Evolutionary conservation across 1,140 invertebrate species (phyloP).

Genomic region (Macrotrachela quadricornifera): DNA sequence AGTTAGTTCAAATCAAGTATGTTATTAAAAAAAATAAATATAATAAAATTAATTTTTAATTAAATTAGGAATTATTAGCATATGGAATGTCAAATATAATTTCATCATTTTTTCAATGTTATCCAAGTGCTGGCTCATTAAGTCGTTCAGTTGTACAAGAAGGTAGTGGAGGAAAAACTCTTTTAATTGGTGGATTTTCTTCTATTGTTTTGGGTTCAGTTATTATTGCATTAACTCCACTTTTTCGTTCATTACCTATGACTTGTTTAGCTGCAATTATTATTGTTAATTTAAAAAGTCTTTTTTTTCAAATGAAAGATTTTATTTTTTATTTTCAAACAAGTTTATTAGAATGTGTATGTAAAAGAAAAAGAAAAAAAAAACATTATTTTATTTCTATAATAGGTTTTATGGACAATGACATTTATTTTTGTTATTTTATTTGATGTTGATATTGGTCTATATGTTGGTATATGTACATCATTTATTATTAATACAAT

Average conservation of each 20-base stretch:
- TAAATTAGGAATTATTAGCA: slow-evolving; percentile 15
- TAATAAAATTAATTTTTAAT: too few relatives aligned
- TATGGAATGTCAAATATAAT: slow-evolving; percentile 14
- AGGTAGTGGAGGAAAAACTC: slow-evolving; percentile 15
- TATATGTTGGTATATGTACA: slow-evolving; percentile 1
- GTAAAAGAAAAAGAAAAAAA: too few relatives aligned
- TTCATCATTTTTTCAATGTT: slow-evolving; percentile 15
- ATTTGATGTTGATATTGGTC: slow-evolving; percentile 8
- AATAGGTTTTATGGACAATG: not conserved
- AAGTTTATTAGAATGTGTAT: too few relatives aligned
- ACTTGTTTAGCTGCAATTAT: slow-evolving; percentile 22
- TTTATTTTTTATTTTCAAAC: too few relatives aligned
- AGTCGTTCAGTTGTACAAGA: slow-evolving; percentile 15
- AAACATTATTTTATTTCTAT: too few relatives aligned
- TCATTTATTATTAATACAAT: too few relatives aligned
- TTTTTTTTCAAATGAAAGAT: slow-evolving; percentile 20
- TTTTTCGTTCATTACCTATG: slow-evolving; percentile 1
- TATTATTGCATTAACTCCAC: slow-evolving; percentile 1
- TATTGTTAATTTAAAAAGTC: slow-evolving; percentile 20
- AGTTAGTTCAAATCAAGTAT: slow-evolving; percentile 55
- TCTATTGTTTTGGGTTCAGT: slow-evolving; percentile 9
- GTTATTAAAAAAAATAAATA: too few relatives aligned
- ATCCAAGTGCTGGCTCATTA: slow-evolving; percentile 13
- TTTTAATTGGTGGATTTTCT: slow-evolving; percentile 13
- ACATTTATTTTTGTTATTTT: slow-evolving; percentile 4